A percentile compares a stretch with the other conserved stretches of the same genome.
phyloP scores from a whole-genome alignment of 2,888 invertebrate genomes.

The Zelleria hepariella region DNA sequence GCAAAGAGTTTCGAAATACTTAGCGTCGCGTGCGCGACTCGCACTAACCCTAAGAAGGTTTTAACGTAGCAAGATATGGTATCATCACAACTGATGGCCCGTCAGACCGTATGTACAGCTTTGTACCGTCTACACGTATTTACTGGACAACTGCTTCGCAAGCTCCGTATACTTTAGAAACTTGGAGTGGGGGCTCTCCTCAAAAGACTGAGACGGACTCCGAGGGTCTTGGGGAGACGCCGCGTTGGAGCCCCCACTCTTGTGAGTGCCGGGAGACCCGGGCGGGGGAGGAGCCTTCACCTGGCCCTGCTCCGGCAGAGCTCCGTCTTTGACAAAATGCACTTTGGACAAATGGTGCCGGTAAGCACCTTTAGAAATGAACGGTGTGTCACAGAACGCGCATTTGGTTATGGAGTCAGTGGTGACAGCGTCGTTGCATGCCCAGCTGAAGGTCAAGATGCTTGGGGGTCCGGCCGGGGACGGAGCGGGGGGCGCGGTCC shows the following conservation, averaged over 20 bases:
- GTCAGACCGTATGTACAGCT: conserved; percentile 32
- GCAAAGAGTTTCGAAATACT: conserved; percentile 72
- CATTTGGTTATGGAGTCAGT: conserved; percentile 94
- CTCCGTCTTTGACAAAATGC: conserved; percentile 95
- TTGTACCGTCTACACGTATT: conserved; percentile 82
- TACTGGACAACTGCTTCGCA: conserved; percentile 97
- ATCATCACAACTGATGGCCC: conserved; percentile 76
- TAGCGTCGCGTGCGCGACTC: conserved; percentile 59
- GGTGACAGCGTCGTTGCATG: conserved; percentile 92
- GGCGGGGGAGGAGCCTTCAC: conserved; percentile 69
- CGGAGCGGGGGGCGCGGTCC: conserved; percentile 52
- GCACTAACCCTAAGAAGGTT: conserved; percentile 60
- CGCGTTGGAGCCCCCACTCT: conserved; percentile 52
- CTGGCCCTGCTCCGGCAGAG: conserved; percentile 81
- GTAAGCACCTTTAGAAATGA: conserved; percentile 97
- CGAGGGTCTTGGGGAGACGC: conserved; percentile 71
- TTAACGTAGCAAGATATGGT: conserved; percentile 81
- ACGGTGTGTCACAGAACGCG: conserved; percentile 95
- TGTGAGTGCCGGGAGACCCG: conserved; percentile 56
- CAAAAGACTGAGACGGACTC: conserved; percentile 76
- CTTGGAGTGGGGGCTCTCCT: conserved; percentile 96
- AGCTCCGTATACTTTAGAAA: conserved; percentile 98
- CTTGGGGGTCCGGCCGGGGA: conserved; percentile 82
- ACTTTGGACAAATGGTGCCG: conserved; percentile 96
- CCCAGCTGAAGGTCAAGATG: conserved; percentile 93